Evolutionary conservation across 1,140 invertebrate genomes (phyloP).

Genomic region (Cardiocondyla obscurior): DNA sequence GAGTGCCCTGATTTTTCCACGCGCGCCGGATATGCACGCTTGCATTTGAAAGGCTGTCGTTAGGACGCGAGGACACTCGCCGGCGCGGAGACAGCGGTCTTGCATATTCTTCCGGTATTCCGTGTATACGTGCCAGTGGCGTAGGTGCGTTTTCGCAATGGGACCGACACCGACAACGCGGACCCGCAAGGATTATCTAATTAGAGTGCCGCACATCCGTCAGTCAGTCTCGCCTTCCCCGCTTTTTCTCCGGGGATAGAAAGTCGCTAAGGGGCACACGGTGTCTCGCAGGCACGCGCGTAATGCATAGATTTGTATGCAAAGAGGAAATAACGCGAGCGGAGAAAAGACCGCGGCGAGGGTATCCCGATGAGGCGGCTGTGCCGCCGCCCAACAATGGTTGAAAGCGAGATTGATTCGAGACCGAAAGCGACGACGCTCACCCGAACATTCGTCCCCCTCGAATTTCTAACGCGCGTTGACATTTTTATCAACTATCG

Average conservation of each 20-base stretch:
- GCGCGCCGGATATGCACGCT: slow-evolving; percentile 52
- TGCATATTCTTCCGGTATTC: slow-evolving; percentile 58
- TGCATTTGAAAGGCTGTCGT: slow-evolving; percentile 57
- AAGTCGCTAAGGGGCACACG: slow-evolving; percentile 35
- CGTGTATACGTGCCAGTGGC: slow-evolving; percentile 25
- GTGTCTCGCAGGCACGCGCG: slow-evolving; percentile 21
- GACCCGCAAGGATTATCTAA: slow-evolving; percentile 25
- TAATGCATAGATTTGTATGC: background rate
- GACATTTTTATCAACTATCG: background rate
- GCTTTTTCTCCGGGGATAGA: slow-evolving; percentile 41
- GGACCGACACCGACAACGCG: background rate
- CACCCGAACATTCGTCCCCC: background rate
- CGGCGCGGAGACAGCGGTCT: background rate
- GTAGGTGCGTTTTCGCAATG: background rate
- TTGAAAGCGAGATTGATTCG: slow-evolving; percentile 18
- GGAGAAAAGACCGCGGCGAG: slow-evolving; percentile 29
- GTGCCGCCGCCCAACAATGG: slow-evolving; percentile 25
- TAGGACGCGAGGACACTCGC: slow-evolving; percentile 17
- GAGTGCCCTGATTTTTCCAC: slow-evolving; percentile 29
- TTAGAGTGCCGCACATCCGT: slow-evolving; percentile 38
- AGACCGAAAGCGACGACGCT: background rate
- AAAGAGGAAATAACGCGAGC: slow-evolving; percentile 24
- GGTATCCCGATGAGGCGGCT: slow-evolving; percentile 17
- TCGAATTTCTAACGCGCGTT: background rate
- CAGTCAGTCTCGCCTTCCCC: slow-evolving; percentile 40